A percentile compares a stretch with the other conserved stretches of the same genome.
Evolutionary conservation across 1,140 invertebrate species (phyloP).

Genomic region (Tetragonula clypearis): DNA sequence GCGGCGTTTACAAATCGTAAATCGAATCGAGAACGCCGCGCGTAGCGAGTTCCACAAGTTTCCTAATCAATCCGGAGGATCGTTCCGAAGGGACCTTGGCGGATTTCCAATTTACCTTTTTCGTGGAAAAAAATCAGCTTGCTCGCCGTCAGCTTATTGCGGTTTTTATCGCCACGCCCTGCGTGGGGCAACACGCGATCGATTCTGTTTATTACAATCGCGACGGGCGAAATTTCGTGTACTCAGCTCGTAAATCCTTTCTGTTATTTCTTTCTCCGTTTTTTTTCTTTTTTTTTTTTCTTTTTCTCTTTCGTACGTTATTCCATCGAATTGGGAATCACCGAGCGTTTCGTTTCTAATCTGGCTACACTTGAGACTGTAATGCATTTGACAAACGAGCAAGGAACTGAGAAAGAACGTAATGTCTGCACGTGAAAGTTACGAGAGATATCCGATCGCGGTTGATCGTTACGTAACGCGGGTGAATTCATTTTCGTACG

Average conservation of each 20-base stretch:
- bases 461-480: slow-evolving; percentile 13
- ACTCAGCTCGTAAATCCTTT: not conserved
- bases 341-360: not conserved
- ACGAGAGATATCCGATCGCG: slow-evolving; percentile 10
- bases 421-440: slow-evolving; percentile 23
- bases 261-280: not conserved
- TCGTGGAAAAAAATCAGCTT: not conserved
- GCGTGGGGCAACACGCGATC: not conserved
- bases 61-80: not conserved
- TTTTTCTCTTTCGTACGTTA: not conserved
- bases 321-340: not conserved
- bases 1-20: not conserved
- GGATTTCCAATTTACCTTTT: not conserved
- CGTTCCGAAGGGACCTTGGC: too few species aligned
- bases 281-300: not conserved
- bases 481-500: slow-evolving; percentile 23
- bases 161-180: not conserved
- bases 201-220: not conserved
- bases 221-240: slow-evolving; percentile 30
- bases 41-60: not conserved
- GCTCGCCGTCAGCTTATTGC: not conserved
- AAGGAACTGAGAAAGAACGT: not conserved
- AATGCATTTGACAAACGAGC: not conserved
- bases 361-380: slow-evolving; percentile 3
- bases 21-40: not conserved